Evolutionary conservation across 2,113 vertebrate species (phyloP), one percentile per base, ranked within the genome.

Genomic region (Gorsachius goisagi): DNA sequence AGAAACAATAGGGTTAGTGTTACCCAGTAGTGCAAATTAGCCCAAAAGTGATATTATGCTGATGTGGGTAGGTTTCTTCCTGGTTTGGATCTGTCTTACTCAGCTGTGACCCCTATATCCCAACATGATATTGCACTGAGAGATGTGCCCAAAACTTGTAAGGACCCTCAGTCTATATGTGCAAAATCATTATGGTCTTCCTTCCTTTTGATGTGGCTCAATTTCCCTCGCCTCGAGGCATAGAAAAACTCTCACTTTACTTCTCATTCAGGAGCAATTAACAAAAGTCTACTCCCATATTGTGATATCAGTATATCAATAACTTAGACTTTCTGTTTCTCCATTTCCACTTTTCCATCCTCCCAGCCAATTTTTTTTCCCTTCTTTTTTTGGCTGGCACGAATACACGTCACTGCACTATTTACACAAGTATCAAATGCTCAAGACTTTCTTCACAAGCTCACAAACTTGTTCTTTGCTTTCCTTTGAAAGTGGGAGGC

Each of bases 321-420:
- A 69, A 78, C 4, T 71, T 59, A 32, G 11, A 1, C 8, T 60
- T 80, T 74, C 9, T 50, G 2, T 5, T 73, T 69, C 73, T 83
- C 11, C 5, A 27, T 78, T 88, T 75, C 47, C 12, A n/a, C 11
- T 79, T 83, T 69, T 56, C 12, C 19, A 26, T 60, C 7, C 14
- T 60, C 1, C 0, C 7, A 64, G 9, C 0, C 4, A 50, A 5
- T 37, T 37, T 37, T 9, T 45, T 24, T 5, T 50, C 30, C 19
- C 19, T 11, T 28, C 8, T 69, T 50, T 37, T 62, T 35, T 37
- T 59, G 9, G 4, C 24, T 60, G 23, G 3, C 35, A 32, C 28
- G 58, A 35, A 44, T 37, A 80, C 53, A 44, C 53, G 16, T 2
- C 7, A 23, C 19, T 41, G 6, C 14, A 28, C 9, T 77, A 72